A percentile compares a stretch with the other conserved stretches of the same genome.
Evolutionary conservation across 2,797 vertebrate species (phyloP).

Genomic region (Sebastes dallii): DNA sequence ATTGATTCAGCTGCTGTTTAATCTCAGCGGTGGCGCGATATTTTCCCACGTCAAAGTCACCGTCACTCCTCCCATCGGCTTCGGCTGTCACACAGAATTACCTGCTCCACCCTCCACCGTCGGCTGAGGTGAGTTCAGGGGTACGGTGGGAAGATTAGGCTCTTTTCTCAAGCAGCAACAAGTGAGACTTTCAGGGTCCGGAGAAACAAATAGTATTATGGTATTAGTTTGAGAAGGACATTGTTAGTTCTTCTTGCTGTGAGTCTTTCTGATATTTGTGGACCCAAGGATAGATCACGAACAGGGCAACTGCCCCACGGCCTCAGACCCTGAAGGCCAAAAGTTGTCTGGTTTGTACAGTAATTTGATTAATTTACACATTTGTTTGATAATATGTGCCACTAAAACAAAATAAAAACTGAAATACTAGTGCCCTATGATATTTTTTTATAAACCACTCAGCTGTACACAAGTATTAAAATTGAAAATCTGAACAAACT

Average conservation of each 20-base stretch:
- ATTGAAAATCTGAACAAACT: not conserved
- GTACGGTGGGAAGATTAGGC: constrained; percentile 17
- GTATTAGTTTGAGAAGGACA: constrained; percentile 2
- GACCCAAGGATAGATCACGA: not conserved
- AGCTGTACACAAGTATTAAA: not conserved
- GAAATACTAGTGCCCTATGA: not conserved
- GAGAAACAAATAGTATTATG: not conserved
- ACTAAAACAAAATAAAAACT: not conserved
- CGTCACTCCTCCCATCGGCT: constrained; percentile 13
- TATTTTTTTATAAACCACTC: not conserved
- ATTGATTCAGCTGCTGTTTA: constrained; percentile 72
- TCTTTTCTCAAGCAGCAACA: constrained; percentile 16
- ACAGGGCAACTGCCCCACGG: no score
- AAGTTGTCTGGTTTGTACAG: not conserved
- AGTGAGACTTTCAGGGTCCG: not conserved
- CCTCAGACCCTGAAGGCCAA: not conserved
- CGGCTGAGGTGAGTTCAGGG: constrained; percentile 45
- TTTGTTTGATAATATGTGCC: not conserved
- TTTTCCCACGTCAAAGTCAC: constrained; percentile 71
- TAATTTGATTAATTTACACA: not conserved
- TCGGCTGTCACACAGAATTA: constrained; percentile 59
- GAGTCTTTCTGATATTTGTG: not conserved
- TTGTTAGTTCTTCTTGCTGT: not conserved
- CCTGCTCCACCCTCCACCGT: constrained; percentile 34
- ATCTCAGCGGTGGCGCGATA: constrained; percentile 66